phyloP scores from a whole-genome alignment of 2,113 vertebrate species.

The Oncorhynchus nerka region DNA sequence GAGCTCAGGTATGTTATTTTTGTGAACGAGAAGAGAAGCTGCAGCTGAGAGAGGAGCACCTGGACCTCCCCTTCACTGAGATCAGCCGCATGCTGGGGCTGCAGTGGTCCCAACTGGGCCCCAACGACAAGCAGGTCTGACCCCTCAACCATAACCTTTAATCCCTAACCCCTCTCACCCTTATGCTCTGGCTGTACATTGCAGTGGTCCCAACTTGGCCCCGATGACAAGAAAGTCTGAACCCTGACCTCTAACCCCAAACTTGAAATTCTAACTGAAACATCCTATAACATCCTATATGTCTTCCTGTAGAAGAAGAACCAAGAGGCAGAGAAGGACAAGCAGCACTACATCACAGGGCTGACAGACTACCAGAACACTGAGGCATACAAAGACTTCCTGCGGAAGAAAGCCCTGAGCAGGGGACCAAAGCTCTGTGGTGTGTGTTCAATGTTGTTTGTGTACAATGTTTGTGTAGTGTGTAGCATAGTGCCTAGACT shows the following conservation, averaged over 20 bases:
- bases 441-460: too few species aligned
- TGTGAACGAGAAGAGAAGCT: neutral
- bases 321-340: constrained; percentile 15
- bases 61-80: neutral
- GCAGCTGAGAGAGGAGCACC: neutral
- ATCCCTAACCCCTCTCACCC: too few species aligned
- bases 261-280: neutral
- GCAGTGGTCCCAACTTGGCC: too few species aligned
- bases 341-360: constrained; percentile 20
- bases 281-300: neutral
- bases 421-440: neutral
- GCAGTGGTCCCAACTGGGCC: neutral
- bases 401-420: constrained; percentile 9
- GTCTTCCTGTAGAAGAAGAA: constrained; percentile 23
- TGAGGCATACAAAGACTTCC: constrained; percentile 29
- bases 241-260: neutral
- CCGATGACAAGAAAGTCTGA: neutral
- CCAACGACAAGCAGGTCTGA: neutral
- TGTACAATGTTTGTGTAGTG: too few species aligned
- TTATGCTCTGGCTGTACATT: too few species aligned
- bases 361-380: constrained; percentile 28
- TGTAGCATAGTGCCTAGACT: too few species aligned
- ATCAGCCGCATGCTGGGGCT: constrained; percentile 1
- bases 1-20: neutral
- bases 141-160: neutral